These are phyloP conservation scores for Perizoma flavofasciatum DNA, from an alignment of 2,888 invertebrate genomes.

Conservation along the genomic window DNA sequence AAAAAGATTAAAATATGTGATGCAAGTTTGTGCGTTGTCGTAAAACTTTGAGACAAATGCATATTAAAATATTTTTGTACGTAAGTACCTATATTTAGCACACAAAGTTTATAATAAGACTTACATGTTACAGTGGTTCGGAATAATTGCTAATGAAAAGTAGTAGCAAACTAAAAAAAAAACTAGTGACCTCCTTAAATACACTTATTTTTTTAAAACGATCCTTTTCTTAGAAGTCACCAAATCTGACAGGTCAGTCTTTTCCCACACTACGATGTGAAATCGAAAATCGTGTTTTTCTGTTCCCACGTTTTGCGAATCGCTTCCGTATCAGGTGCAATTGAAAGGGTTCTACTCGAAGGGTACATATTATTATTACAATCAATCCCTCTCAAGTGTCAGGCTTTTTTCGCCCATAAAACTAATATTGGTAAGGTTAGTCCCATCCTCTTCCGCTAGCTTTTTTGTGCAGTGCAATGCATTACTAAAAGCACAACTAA, in stretches of 20 bases:
- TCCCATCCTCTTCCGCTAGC: slow-evolving; percentile 81
- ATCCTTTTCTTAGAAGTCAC: slow-evolving; percentile 7
- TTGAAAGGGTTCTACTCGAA: slow-evolving; percentile 75
- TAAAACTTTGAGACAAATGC: too few relatives aligned
- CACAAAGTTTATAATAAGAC: too few relatives aligned
- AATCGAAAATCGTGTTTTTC: slow-evolving; percentile 39
- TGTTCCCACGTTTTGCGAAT: slow-evolving; percentile 79
- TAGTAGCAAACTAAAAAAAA: too few relatives aligned
- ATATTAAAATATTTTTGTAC: too few relatives aligned
- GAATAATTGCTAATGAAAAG: too few relatives aligned
- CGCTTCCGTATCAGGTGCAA: slow-evolving; percentile 81
- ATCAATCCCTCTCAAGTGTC: slow-evolving; percentile 77
- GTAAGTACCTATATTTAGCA: too few relatives aligned
- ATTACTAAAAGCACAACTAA: slow-evolving; percentile 56
- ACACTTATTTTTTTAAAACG: not conserved
- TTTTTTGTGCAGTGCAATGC: slow-evolving; percentile 71
- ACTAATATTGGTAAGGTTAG: slow-evolving; percentile 79
- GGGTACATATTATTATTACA: slow-evolving; percentile 77
- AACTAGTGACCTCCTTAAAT: too few relatives aligned
- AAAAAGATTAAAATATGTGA: too few relatives aligned
- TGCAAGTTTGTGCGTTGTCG: too few relatives aligned
- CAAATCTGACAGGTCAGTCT: slow-evolving; percentile 6
- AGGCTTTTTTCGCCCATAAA: slow-evolving; percentile 79
- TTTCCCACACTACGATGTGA: slow-evolving; percentile 23
- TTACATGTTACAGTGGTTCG: too few relatives aligned